phyloP scores from a whole-genome alignment of 1,140 invertebrate species.

The Archegozetes longisetosus region DNA sequence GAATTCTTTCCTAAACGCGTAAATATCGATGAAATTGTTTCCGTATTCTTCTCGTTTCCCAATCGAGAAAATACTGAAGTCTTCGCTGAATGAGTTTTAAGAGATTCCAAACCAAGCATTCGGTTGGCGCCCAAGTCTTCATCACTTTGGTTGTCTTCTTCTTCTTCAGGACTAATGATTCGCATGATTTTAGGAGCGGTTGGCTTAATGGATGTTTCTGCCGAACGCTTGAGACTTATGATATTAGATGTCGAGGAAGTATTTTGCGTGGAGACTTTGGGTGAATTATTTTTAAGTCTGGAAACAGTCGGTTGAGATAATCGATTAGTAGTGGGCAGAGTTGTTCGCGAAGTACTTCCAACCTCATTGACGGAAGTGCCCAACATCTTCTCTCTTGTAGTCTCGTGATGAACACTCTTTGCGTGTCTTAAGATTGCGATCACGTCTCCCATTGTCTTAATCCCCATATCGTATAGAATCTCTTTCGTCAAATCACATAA shows the following conservation, averaged over 20 bases:
- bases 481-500: conserved; percentile 61
- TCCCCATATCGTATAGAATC: conserved; percentile 64
- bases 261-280: not conserved
- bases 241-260: not conserved
- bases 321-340: not conserved
- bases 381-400: conserved; percentile 7
- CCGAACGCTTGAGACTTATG: not conserved
- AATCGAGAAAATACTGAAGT: not conserved
- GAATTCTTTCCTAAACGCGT: not conserved
- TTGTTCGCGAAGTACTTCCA: not conserved
- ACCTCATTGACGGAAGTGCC: not conserved
- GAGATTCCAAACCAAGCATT: not conserved
- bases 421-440: conserved; percentile 67
- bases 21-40: not conserved
- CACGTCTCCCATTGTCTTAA: conserved; percentile 60
- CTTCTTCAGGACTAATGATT: not conserved
- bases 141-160: not conserved
- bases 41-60: not conserved
- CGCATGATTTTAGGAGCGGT: not conserved
- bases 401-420: conserved; percentile 43
- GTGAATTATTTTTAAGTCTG: not conserved
- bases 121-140: no score
- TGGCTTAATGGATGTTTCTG: not conserved
- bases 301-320: not conserved
- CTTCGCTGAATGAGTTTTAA: not conserved